Conservation (phyloP, 2,797 vertebrate species). For the Poeciliopsis presidionis region DNA sequence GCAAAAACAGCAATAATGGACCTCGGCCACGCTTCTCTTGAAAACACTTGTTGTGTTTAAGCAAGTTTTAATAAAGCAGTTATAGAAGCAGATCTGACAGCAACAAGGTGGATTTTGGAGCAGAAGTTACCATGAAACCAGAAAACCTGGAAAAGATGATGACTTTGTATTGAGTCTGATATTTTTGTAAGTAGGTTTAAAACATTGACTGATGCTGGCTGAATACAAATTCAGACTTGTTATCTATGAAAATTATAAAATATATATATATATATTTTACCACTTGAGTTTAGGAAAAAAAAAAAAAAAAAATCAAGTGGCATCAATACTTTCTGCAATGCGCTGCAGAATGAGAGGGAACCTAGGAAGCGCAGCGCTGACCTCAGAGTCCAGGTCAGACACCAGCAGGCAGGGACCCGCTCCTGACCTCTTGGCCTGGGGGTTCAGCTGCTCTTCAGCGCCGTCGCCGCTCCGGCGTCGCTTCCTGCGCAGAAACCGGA, state of each 20-base stretch:
- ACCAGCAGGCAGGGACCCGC: slow-evolving; percentile 73
- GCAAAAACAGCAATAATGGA: no score
- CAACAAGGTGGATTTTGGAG: no score
- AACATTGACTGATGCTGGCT: not conserved
- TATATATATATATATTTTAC: no score
- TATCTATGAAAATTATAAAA: not conserved
- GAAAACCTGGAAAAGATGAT: no score
- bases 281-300: no score
- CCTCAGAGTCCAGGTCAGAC: slow-evolving; percentile 84
- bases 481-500: slow-evolving; percentile 79
- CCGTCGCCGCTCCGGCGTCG: slow-evolving; percentile 87
- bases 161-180: no score
- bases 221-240: not conserved
- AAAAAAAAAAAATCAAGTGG: not conserved
- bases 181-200: not conserved
- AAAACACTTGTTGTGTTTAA: no score
- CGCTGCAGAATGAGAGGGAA: not conserved
- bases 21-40: no score
- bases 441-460: slow-evolving; percentile 83
- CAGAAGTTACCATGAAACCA: no score
- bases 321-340: not conserved
- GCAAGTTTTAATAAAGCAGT: no score
- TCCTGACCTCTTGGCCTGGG: slow-evolving; percentile 89
- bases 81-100: not conserved
- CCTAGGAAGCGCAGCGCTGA: not conserved